Conservation (phyloP, 2,888 invertebrate genomes). For the Neoascia interrupta region DNA sequence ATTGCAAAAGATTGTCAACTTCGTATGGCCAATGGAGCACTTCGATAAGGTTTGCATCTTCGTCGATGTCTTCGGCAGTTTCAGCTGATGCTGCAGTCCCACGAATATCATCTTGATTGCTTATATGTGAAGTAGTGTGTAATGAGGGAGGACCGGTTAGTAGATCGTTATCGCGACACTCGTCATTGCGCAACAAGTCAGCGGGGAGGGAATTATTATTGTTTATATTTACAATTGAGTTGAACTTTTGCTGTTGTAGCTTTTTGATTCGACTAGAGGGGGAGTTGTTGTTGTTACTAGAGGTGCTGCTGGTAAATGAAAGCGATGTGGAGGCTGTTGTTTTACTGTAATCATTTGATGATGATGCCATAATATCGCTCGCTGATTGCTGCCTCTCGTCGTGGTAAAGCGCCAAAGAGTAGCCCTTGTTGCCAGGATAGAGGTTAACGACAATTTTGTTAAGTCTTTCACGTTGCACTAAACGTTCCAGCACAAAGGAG, state of each 20-base stretch:
- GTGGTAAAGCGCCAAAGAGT: slow-evolving; percentile 82
- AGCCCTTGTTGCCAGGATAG: slow-evolving; percentile 95
- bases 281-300: slow-evolving; percentile 44
- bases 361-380: slow-evolving; percentile 28
- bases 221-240: slow-evolving; percentile 61
- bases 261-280: slow-evolving; percentile 64
- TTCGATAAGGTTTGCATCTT: slow-evolving; percentile 86
- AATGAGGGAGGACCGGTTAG: slow-evolving; percentile 14
- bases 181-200: slow-evolving; percentile 59
- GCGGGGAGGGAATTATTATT: slow-evolving; percentile 62
- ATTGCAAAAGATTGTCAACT: slow-evolving; percentile 91
- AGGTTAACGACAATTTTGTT: slow-evolving; percentile 94
- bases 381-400: slow-evolving; percentile 77
- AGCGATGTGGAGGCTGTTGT: slow-evolving; percentile 43
- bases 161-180: slow-evolving; percentile 66
- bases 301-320: slow-evolving; percentile 24
- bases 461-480: slow-evolving; percentile 91
- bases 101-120: slow-evolving; percentile 45
- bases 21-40: slow-evolving; percentile 92
- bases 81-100: slow-evolving; percentile 28
- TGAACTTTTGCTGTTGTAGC: slow-evolving; percentile 59
- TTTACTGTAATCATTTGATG: slow-evolving; percentile 50
- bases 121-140: slow-evolving; percentile 20
- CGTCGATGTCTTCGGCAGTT: slow-evolving; percentile 59
- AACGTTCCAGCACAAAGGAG: slow-evolving; percentile 89